Conservation (phyloP, 2,888 invertebrate genomes). For the Colostygia pectinataria region DNA sequence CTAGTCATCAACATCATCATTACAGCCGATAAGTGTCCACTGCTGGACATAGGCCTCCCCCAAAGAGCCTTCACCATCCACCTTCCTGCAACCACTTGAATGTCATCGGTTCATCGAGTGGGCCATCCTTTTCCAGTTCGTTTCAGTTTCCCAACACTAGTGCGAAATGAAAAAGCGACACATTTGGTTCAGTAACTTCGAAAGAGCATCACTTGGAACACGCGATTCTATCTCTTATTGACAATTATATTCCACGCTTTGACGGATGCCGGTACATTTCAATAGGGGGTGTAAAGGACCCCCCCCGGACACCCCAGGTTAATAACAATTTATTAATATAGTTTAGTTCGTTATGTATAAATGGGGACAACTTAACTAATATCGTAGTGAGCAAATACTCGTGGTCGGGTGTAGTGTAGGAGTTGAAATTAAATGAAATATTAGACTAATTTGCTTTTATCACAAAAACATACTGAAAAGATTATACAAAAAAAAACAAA, state of each 20-base stretch:
- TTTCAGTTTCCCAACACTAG: constrained; percentile 44
- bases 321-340: constrained; percentile 79
- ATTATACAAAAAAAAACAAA: too few relatives aligned
- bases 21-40: too few relatives aligned
- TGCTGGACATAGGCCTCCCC: too few relatives aligned
- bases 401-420: constrained; percentile 50
- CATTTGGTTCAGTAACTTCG: constrained; percentile 50
- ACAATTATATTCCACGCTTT: constrained; percentile 69
- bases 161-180: constrained; percentile 67
- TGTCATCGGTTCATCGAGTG: too few relatives aligned
- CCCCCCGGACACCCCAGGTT: constrained; percentile 37
- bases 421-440: constrained; percentile 29
- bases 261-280: constrained; percentile 50
- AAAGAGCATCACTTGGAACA: constrained; percentile 52
- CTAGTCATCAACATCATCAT: too few relatives aligned
- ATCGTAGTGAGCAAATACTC: constrained; percentile 65
- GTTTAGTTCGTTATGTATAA: constrained; percentile 70
- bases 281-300: constrained; percentile 17
- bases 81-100: too few relatives aligned
- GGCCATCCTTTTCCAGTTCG: too few relatives aligned
- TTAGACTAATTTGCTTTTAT: too few relatives aligned
- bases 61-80: too few relatives aligned
- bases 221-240: constrained; percentile 57
- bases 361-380: constrained; percentile 71
- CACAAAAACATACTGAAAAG: too few relatives aligned